Percentiles rank a stretch among this genome's conserved stretches.
Evolutionary conservation across 2,797 vertebrate species (phyloP).

Genomic region (Notamacropus eugenii): DNA sequence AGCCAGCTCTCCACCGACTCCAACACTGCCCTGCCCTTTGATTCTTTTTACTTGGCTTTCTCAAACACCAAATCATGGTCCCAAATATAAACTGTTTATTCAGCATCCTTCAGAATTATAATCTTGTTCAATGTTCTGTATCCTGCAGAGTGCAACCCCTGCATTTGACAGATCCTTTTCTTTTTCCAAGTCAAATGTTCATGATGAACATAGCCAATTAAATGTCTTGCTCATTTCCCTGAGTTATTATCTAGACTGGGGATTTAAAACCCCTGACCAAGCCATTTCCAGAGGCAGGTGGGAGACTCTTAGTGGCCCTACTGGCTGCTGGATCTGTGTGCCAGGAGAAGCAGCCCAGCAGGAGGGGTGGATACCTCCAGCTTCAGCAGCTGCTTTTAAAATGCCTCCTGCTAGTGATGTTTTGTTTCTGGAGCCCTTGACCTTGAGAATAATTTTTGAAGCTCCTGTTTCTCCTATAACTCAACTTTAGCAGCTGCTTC

Average conservation of each 20-base stretch:
- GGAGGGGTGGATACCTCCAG: not conserved
- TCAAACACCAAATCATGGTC: not conserved
- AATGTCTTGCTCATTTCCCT: not conserved
- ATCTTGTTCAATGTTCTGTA: not conserved
- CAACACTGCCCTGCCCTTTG: not conserved
- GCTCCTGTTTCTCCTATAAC: not conserved
- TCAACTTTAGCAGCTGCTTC: not conserved
- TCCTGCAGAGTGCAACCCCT: not conserved
- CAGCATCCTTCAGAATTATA: not conserved
- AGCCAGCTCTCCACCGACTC: too few relatives aligned
- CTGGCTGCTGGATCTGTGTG: not conserved
- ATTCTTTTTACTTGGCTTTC: not conserved
- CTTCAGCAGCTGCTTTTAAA: not conserved
- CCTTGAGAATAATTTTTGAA: not conserved
- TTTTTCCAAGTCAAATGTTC: not conserved
- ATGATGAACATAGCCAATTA: not conserved
- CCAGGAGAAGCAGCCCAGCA: not conserved
- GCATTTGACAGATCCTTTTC: not conserved
- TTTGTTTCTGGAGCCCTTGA: constrained; percentile 1
- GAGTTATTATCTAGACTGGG: not conserved
- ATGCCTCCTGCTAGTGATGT: not conserved
- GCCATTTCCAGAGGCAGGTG: not conserved
- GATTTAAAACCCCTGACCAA: not conserved
- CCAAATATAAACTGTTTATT: not conserved
- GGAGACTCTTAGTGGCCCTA: not conserved